Evolutionary conservation across 2,797 vertebrate genomes (phyloP).

Genomic region (Pachyuromys duprasi): DNA sequence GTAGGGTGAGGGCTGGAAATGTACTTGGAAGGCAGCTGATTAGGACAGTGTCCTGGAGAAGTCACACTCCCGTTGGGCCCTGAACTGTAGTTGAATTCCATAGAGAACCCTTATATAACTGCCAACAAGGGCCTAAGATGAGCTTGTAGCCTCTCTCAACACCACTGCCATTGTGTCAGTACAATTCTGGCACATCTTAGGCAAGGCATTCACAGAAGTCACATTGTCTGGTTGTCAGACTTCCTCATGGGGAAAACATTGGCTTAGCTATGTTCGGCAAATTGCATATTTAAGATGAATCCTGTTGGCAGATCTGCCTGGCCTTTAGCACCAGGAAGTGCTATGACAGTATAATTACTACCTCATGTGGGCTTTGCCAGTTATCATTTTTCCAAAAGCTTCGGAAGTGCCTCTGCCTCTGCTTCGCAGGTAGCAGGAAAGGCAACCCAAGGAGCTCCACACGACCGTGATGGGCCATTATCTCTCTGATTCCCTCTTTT

Average conservation of each 20-base stretch:
- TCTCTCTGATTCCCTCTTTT: neutral
- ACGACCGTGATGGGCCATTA: neutral
- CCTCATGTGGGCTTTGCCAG: constrained; percentile 37
- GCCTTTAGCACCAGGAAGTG: constrained; percentile 48
- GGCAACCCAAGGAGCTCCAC: neutral
- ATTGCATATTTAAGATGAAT: constrained; percentile 57
- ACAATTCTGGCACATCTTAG: neutral
- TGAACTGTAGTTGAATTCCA: neutral
- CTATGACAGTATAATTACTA: constrained; percentile 56
- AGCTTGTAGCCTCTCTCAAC: neutral
- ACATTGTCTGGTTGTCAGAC: neutral
- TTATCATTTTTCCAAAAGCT: constrained; percentile 60
- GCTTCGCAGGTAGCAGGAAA: constrained; percentile 23
- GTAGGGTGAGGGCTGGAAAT: too few relatives aligned
- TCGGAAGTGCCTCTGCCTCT: neutral
- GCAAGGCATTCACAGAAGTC: neutral
- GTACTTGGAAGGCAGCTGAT: neutral
- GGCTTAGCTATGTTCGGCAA: constrained; percentile 44
- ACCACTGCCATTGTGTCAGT: neutral
- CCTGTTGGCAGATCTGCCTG: constrained; percentile 24
- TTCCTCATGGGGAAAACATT: constrained; percentile 13
- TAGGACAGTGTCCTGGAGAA: neutral
- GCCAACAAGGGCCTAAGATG: neutral
- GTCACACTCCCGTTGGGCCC: neutral
- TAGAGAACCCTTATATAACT: neutral